phyloP scores from a whole-genome alignment of 2,888 invertebrate species.

The Lottia gigantea region DNA sequence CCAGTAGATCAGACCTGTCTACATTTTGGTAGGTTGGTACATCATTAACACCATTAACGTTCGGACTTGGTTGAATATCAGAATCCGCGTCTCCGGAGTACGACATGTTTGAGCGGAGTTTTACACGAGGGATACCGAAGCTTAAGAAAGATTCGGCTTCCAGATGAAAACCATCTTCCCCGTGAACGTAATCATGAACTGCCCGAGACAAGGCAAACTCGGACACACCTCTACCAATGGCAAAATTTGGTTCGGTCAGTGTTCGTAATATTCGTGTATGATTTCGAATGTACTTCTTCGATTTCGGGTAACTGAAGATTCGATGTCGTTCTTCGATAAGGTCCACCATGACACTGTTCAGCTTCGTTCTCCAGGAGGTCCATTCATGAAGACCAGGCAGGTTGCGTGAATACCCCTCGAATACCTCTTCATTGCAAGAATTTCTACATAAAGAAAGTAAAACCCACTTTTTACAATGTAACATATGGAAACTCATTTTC shows the following conservation, averaged over 20 bases:
- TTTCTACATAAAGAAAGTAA: too few species aligned
- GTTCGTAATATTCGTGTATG: conserved; percentile 12
- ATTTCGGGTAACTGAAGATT: conserved; percentile 22
- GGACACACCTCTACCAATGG: conserved; percentile 10
- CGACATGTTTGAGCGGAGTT: conserved; percentile 16
- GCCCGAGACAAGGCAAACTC: conserved; percentile 18
- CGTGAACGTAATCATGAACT: conserved; percentile 20
- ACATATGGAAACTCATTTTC: too few species aligned
- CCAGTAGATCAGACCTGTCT: neutral
- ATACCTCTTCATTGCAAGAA: too few species aligned
- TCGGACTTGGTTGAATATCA: neutral
- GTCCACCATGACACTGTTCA: conserved; percentile 19
- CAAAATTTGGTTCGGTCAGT: conserved; percentile 14
- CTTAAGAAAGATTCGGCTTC: conserved; percentile 17
- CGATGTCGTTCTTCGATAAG: conserved; percentile 21
- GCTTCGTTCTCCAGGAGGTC: conserved; percentile 14
- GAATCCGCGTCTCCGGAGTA: conserved; percentile 9
- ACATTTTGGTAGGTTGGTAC: neutral
- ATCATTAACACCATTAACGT: too few species aligned
- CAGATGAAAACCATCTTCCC: conserved; percentile 7
- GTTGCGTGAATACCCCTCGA: too few species aligned
- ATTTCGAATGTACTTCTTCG: conserved; percentile 10
- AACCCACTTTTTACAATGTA: too few species aligned
- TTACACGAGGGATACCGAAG: conserved; percentile 17
- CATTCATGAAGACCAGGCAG: conserved; percentile 15